These are phyloP conservation scores for Drosophila paramelanica DNA, from an alignment of 2,888 invertebrate genomes.

Conservation along the genomic window DNA sequence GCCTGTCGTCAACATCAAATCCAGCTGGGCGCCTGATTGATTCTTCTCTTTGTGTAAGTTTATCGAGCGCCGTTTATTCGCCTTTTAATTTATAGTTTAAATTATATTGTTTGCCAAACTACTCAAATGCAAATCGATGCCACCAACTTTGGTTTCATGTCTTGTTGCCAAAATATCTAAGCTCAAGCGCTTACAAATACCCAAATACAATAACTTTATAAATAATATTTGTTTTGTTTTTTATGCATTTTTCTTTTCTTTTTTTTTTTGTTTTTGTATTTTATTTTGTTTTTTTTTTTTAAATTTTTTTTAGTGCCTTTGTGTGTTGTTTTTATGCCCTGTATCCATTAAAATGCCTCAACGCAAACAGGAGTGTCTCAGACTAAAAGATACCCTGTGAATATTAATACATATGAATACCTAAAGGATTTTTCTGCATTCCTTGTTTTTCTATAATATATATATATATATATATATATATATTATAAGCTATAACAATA, in stretches of 20 bases:
- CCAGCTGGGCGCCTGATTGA: conserved; percentile 39
- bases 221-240: conserved; percentile 18
- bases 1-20: conserved; percentile 6
- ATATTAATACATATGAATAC: too few relatives aligned
- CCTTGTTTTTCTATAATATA: neutral
- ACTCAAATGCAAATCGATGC: conserved; percentile 48
- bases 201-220: conserved; percentile 16
- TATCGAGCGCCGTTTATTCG: conserved; percentile 20
- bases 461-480: too few relatives aligned
- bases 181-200: conserved; percentile 10
- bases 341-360: conserved; percentile 17
- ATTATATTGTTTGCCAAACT: conserved; percentile 18
- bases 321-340: conserved; percentile 26
- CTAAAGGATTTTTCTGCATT: too few relatives aligned
- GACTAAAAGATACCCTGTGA: neutral
- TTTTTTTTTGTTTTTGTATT: conserved; percentile 2
- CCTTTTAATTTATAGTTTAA: conserved; percentile 10
- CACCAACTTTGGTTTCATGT: conserved; percentile 21
- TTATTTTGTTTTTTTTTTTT: conserved; percentile 17
- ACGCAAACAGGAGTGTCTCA: neutral
- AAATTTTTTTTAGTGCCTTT: conserved; percentile 7
- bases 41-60: conserved; percentile 42
- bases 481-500: too few relatives aligned
- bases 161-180: conserved; percentile 19
- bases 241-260: conserved; percentile 2